Evolutionary conservation across 2,888 invertebrate species (phyloP).

Genomic region (Pandemis corylana): DNA sequence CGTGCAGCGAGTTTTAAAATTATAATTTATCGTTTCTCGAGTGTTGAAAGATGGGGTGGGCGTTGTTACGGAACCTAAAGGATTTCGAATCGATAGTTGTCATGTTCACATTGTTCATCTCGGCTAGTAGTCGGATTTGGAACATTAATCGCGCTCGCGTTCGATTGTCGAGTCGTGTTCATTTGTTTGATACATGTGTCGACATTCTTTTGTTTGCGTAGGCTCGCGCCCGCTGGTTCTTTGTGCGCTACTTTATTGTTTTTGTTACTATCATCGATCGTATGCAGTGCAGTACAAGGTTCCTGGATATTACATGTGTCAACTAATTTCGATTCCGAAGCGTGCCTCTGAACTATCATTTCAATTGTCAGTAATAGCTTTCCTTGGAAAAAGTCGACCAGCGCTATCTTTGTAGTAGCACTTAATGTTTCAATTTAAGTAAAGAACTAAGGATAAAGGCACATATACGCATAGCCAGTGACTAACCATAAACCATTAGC

Average conservation of each 20-base stretch:
- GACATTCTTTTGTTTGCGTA: constrained; percentile 32
- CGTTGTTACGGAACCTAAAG: constrained; percentile 46
- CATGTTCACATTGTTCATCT: constrained; percentile 41
- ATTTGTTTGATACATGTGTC: constrained; percentile 34
- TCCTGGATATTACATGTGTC: background rate
- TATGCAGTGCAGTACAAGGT: background rate
- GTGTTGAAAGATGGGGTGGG: constrained; percentile 82
- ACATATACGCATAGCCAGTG: background rate
- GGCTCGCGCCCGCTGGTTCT: constrained; percentile 1
- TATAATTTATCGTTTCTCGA: constrained; percentile 80
- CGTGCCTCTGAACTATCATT: background rate
- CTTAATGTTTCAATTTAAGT: too few species aligned
- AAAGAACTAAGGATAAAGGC: too few species aligned
- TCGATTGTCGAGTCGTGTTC: constrained; percentile 22
- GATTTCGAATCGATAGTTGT: constrained; percentile 39
- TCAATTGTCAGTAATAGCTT: background rate
- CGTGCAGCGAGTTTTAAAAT: constrained; percentile 74
- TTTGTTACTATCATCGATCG: background rate
- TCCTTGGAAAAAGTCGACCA: background rate
- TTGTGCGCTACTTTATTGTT: background rate
- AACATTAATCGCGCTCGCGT: constrained; percentile 32
- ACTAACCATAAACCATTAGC: background rate
- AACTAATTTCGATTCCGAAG: background rate
- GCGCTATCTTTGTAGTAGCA: too few species aligned
- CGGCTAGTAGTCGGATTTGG: constrained; percentile 31